phyloP scores from a whole-genome alignment of 2,888 invertebrate species.

The Leptinotarsa peninsularis region DNA sequence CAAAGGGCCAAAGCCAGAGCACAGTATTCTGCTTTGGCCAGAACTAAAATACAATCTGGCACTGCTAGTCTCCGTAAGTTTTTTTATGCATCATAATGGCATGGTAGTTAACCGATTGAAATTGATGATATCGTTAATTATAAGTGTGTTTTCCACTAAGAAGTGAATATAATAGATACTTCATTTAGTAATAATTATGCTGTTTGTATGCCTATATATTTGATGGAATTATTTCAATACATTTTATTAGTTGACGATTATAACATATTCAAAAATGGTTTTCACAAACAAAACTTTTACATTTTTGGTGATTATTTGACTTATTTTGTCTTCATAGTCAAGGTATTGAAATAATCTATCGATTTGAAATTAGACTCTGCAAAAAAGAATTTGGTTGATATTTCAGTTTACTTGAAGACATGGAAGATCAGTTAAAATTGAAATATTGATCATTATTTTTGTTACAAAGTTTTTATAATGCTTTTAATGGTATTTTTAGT shows the following conservation, averaged over 20 bases:
- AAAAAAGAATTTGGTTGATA: neutral
- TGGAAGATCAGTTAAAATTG: neutral
- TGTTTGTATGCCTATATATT: conserved; percentile 2
- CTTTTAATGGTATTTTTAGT: conserved; percentile 34
- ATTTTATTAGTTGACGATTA: neutral
- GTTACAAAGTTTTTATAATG: conserved; percentile 23
- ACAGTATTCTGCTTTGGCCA: conserved; percentile 83
- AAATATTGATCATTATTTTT: conserved; percentile 6
- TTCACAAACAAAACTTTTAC: too few species aligned
- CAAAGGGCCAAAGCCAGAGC: conserved; percentile 87
- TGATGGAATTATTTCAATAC: conserved; percentile 4
- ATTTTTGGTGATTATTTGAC: too few species aligned
- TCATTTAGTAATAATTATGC: neutral
- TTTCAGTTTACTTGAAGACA: neutral
- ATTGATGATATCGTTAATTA: neutral
- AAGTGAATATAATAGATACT: neutral
- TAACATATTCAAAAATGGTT: neutral
- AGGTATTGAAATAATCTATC: neutral
- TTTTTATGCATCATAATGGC: conserved; percentile 25
- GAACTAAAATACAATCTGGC: conserved; percentile 78
- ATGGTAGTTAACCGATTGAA: conserved; percentile 9
- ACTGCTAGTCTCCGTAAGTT: conserved; percentile 81
- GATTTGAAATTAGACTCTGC: neutral
- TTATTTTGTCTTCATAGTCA: too few species aligned
- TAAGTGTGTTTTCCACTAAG: neutral